Evolutionary conservation across 2,888 invertebrate species (phyloP).

Genomic region (Trachelus stipa): DNA sequence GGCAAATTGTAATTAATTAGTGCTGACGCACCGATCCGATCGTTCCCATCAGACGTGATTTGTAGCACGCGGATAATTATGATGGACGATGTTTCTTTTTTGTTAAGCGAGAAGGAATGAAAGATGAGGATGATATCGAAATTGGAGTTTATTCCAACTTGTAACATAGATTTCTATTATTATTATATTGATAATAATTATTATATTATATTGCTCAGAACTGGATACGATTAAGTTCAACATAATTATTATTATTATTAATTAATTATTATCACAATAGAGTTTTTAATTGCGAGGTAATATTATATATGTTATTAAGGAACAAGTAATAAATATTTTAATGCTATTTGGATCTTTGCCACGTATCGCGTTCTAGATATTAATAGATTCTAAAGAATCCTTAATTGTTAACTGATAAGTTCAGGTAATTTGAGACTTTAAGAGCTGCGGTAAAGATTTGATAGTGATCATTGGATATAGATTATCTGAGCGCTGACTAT

Average conservation of each 20-base stretch:
- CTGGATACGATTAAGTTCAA: slow-evolving; percentile 52
- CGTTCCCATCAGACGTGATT: not conserved
- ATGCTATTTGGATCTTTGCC: slow-evolving; percentile 33
- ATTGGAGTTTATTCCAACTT: slow-evolving; percentile 17
- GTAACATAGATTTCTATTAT: slow-evolving; percentile 46
- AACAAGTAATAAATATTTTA: slow-evolving; percentile 56
- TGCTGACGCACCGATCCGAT: not conserved
- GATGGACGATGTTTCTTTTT: not conserved
- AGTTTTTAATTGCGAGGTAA: slow-evolving; percentile 41
- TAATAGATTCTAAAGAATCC: not conserved
- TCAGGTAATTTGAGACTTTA: not conserved
- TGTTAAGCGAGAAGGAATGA: not conserved
- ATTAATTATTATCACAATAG: slow-evolving; percentile 32
- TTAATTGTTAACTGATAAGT: not conserved
- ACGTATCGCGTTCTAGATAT: not conserved
- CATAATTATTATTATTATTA: slow-evolving; percentile 37
- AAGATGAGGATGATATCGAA: slow-evolving; percentile 5
- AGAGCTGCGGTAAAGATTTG: not conserved
- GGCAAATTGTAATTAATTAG: not conserved
- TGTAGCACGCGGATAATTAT: not conserved
- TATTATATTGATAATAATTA: slow-evolving; percentile 27
- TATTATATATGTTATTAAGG: slow-evolving; percentile 43
- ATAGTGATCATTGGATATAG: not conserved
- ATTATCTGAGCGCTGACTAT: not conserved
- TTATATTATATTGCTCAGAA: slow-evolving; percentile 50